A percentile compares a stretch with the other conserved stretches of the same genome.
Evolutionary conservation across 2,888 invertebrate species (phyloP).

Genomic region (Sarcophaga caerulescens): DNA sequence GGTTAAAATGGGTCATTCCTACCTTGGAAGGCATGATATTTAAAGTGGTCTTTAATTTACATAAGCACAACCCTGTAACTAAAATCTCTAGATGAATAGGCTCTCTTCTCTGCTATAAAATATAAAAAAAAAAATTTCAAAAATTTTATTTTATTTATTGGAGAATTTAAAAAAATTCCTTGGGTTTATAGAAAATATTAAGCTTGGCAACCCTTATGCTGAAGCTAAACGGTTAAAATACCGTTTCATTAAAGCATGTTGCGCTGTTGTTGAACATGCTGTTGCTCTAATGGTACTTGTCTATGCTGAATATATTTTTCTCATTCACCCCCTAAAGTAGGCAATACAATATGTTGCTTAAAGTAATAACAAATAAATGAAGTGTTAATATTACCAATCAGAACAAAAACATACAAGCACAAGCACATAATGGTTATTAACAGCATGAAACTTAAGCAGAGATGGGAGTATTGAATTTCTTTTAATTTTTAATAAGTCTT

Average conservation of each 20-base stretch:
- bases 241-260: not conserved
- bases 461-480: not conserved
- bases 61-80: too few species aligned
- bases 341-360: not conserved
- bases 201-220: not conserved
- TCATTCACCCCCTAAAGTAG: constrained; percentile 9
- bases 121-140: too few species aligned
- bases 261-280: not conserved
- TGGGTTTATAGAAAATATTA: too few species aligned
- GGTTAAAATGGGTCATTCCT: accelerated
- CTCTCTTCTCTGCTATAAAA: too few species aligned
- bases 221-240: not conserved
- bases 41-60: too few species aligned
- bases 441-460: not conserved
- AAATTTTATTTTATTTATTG: too few species aligned
- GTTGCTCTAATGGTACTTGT: not conserved
- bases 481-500: not conserved
- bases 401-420: not conserved
- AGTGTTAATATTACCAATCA: not conserved
- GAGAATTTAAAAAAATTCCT: too few species aligned
- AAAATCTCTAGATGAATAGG: too few species aligned
- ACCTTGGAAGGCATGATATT: too few species aligned
- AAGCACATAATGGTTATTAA: not conserved
- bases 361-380: not conserved
- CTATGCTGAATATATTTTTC: not conserved